These are phyloP conservation scores for Trachymyrmex cornetzi DNA, from an alignment of 1,140 invertebrate genomes.

Conservation along the genomic window DNA sequence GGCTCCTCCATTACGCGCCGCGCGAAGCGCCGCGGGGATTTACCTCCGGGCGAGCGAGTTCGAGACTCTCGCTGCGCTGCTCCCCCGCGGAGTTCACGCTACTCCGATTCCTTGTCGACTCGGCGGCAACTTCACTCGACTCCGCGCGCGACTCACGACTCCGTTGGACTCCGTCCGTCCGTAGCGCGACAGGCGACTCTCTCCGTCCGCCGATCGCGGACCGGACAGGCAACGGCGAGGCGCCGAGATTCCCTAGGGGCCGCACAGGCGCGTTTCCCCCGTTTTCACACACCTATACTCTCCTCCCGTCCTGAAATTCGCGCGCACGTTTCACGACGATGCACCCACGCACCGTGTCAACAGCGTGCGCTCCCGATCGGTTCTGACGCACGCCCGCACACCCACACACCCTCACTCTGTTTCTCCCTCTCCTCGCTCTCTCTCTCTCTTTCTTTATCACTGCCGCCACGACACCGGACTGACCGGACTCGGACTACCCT, in stretches of 20 bases:
- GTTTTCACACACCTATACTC: conserved; percentile 12
- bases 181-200: neutral
- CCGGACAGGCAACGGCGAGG: conserved; percentile 62
- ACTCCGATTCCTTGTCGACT: neutral
- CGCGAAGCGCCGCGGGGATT: conserved; percentile 23
- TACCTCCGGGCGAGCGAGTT: neutral
- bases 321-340: conserved; percentile 33
- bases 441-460: neutral
- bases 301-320: conserved; percentile 13
- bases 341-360: conserved; percentile 63
- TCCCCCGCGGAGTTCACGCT: neutral
- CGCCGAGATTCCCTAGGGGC: conserved; percentile 49
- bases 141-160: conserved; percentile 14
- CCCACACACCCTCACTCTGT: too few relatives aligned
- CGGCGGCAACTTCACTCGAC: conserved; percentile 3
- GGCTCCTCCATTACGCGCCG: conserved; percentile 64
- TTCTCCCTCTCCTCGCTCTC: neutral
- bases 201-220: conserved; percentile 30
- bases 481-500: neutral
- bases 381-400: neutral
- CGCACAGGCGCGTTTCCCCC: conserved; percentile 39
- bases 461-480: conserved; percentile 9
- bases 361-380: conserved; percentile 48
- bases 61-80: neutral
- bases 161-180: neutral